Evolutionary conservation across 2,888 invertebrate genomes (phyloP).

Genomic region (Tipula unca): DNA sequence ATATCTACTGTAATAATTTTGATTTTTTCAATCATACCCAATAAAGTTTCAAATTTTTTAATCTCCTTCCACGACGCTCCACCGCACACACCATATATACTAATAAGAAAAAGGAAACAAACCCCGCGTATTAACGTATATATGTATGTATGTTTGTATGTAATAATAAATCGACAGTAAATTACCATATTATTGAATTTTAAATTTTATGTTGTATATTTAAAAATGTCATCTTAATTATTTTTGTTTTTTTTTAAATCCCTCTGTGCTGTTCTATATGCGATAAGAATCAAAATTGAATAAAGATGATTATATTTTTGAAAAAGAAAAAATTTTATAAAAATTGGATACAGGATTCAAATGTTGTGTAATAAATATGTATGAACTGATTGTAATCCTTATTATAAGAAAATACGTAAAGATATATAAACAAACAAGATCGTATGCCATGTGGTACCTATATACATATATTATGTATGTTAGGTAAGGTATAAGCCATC

Average conservation of each 20-base stretch:
- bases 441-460: neutral
- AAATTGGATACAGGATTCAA: neutral
- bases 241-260: neutral
- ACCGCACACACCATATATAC: neutral
- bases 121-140: neutral
- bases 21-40: neutral
- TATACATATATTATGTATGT: neutral
- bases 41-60: neutral
- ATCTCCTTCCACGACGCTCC: neutral
- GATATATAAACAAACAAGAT: neutral
- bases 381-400: neutral
- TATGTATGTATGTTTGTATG: too few species aligned
- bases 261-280: neutral
- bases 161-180: neutral
- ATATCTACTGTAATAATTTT: neutral
- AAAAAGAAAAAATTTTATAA: neutral
- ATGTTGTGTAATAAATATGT: neutral
- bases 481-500: neutral
- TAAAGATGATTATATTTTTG: neutral
- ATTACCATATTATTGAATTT: conserved; percentile 1
- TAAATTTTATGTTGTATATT: neutral
- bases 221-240: neutral
- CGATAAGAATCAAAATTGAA: neutral
- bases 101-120: neutral
- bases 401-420: neutral